Conservation (phyloP, 2,113 vertebrate genomes). For the Anolis carolinensis region DNA sequence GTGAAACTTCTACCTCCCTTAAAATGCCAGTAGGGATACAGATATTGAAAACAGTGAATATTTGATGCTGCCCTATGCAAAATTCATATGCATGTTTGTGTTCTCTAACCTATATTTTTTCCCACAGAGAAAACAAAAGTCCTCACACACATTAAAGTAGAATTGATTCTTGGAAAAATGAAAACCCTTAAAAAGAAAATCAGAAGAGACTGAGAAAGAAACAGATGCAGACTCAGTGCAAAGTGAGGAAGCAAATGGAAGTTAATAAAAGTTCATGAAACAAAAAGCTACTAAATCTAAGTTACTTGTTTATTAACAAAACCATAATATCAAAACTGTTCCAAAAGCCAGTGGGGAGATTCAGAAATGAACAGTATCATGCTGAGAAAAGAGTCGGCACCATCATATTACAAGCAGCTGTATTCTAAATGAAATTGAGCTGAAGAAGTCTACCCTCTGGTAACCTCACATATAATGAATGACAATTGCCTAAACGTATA, state of each 20-base stretch:
- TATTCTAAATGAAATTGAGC: not conserved
- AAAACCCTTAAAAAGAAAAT: conserved; percentile 29
- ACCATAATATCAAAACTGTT: conserved; percentile 5
- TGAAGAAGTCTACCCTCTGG: not conserved
- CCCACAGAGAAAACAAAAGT: not conserved
- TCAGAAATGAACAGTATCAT: not conserved
- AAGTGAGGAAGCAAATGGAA: conserved; percentile 27
- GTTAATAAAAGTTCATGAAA: conserved; percentile 11
- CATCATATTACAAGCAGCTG: not conserved
- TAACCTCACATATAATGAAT: not conserved
- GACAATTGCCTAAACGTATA: not conserved
- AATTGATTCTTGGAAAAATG: conserved; percentile 30
- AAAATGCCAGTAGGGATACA: not conserved
- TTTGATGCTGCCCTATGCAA: not conserved
- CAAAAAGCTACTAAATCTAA: not conserved
- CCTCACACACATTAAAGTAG: not conserved
- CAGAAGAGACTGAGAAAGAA: conserved; percentile 4
- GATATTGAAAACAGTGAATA: conserved; percentile 2
- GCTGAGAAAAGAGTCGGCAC: not conserved
- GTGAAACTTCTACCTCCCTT: not conserved
- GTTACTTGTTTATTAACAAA: conserved; percentile 36
- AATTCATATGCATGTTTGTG: not conserved
- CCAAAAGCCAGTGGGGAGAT: not conserved
- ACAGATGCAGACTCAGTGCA: conserved; percentile 1
- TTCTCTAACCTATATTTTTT: not conserved